phyloP scores from a whole-genome alignment of 2,888 invertebrate species.

The Melanostoma scalare region DNA sequence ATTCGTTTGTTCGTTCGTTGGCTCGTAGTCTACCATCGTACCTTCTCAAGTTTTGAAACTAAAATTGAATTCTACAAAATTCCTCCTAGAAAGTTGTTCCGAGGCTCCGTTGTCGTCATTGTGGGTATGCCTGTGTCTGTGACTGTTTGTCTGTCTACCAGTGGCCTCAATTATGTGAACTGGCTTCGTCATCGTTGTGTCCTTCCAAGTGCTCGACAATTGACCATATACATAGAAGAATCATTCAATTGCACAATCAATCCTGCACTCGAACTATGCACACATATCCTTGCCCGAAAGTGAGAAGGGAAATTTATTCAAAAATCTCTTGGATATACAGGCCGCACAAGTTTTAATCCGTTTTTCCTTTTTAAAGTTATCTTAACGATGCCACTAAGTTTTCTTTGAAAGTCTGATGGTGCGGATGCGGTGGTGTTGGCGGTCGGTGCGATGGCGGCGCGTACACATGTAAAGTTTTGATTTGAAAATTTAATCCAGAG shows the following conservation, averaged over 20 bases:
- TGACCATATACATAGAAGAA: conserved; percentile 32
- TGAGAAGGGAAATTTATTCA: conserved; percentile 45
- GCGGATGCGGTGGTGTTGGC: neutral
- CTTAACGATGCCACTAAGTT: conserved; percentile 66
- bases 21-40: neutral
- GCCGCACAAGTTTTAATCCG: conserved; percentile 65
- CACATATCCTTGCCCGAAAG: conserved; percentile 25
- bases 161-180: conserved; percentile 55
- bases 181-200: conserved; percentile 9
- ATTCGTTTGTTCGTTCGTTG: neutral
- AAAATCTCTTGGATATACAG: conserved; percentile 48
- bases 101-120: conserved; percentile 16
- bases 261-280: conserved; percentile 49
- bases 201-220: neutral
- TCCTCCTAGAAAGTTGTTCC: conserved; percentile 34
- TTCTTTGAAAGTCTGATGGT: conserved; percentile 34
- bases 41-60: conserved; percentile 47
- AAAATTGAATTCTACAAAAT: conserved; percentile 61
- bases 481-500: conserved; percentile 62
- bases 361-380: conserved; percentile 65
- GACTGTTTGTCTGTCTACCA: conserved; percentile 33
- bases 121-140: conserved; percentile 12
- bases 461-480: conserved; percentile 66
- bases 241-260: conserved; percentile 63
- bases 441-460: conserved; percentile 24